Base-by-base conservation (phyloP, 1,140 invertebrate genomes). In the Plectus sambesii region DNA sequence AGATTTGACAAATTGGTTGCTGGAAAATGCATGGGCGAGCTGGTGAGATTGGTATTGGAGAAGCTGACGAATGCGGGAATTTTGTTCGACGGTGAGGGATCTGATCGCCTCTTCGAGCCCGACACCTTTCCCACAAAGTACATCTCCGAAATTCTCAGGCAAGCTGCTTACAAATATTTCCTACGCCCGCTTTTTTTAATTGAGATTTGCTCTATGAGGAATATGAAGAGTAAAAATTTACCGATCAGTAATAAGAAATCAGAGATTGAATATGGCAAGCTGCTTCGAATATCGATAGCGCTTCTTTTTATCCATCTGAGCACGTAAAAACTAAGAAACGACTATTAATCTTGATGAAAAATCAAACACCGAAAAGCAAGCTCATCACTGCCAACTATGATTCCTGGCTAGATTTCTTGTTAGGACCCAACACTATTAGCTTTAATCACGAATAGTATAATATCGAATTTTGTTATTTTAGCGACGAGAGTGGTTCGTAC, bases 1-100 rank as follows among this genome's bases (percentile, higher is more conserved):
- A 82, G 81, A 39, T 80, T 83, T 71, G 87, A 90, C 68, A 90
- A 90, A 68, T 86, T 87, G 85, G 84, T 89, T 56, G 83, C 84
- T 1, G 87, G 87, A 20, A 88, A 88, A 82, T 93, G 88, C 85
- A 68, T 68, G 87, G 42, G 81, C 80, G 80, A 81, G 59, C 52
- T 81, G 15, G 8, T 78, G 82, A 47, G 75, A 17, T 65, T 86
- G 23, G 80, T 81, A 2, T 66, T 90, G 8, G 78, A 82, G 20
- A 81, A 82, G 53, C 80, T 87, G 29, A 80, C 82, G 2, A 77
- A 81, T 61, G 77, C 79, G 53, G 82, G 82, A 12, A 70, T 85
- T 2, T 62, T 92, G 24, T 84, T 88, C 62, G 77, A 78, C 22
- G 81, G 84, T 5, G 77, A 77, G 60, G 73, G 77, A 23, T 80